Base-by-base conservation (phyloP, 1,140 invertebrate genomes). In the Microplitis mediator region DNA sequence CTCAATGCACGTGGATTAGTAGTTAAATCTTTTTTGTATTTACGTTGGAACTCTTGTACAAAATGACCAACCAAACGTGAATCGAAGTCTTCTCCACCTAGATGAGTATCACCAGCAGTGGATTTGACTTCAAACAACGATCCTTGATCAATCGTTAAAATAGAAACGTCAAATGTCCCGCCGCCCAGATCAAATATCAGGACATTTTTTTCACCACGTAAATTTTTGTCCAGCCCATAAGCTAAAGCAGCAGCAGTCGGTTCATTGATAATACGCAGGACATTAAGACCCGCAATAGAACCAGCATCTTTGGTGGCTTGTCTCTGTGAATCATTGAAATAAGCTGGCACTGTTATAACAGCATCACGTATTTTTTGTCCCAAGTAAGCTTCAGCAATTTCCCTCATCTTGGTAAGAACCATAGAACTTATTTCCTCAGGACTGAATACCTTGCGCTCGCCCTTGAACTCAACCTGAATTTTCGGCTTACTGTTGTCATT, bases 361-460 rank as follows among this genome's bases (percentile, higher is more conserved):
- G 91, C 92, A 79, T 92, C 90, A 69, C 83, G 88, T 0, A 93
- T 88, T 75, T 85, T 86, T n/a, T 73, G 81, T 23, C 90, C 90
- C 11, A 72, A 54, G 58, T 66, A 72, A 4, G 73, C 64, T 34
- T 67, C 73, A 5, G 60, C 73, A 6, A 34, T 74, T 56, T 93
- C 91, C 74, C 91, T 92, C 92, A 93, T 93, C 81, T 93, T 95
- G 8, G 88, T 89, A 63, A 95, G 81, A 4, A 96, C 91, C 94
- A 95, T 95, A 0, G 94, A 93, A 60, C 93, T 94, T 69, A 96
- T 91, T 88, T 96, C 94, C 86, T 96, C 94, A 1, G 95, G 93
- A 3, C 91, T 90, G 82, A 95, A 95, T 16, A 82, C 89, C 79
- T 94, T 95, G 5, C 81, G 84, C 82, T 94, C 91, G 0, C 90